Evolutionary conservation across 2,797 vertebrate genomes (phyloP).

Genomic region (Xyrichtys novacula): DNA sequence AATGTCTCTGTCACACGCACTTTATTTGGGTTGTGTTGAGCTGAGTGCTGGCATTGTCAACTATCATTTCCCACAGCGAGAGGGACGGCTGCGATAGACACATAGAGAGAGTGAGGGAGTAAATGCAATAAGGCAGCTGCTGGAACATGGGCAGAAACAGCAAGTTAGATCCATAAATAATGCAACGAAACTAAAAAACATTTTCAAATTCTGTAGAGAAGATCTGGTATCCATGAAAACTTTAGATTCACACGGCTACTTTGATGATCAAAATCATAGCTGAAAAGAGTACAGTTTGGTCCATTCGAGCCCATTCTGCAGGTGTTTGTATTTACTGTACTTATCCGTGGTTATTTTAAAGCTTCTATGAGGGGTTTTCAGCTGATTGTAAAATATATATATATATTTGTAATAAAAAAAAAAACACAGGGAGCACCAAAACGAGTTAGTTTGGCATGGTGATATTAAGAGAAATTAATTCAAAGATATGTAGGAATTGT

Average conservation of each 20-base stretch:
- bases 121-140: constrained; percentile 21
- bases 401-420: too few species aligned
- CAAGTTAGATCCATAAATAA: constrained; percentile 38
- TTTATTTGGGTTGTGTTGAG: constrained; percentile 71
- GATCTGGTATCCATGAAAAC: too few species aligned
- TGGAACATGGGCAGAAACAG: constrained; percentile 28
- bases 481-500: too few species aligned
- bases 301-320: neutral
- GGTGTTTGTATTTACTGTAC: neutral
- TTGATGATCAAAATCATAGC: constrained; percentile 2
- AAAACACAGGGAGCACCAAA: too few species aligned
- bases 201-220: constrained; percentile 26
- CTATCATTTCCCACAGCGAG: constrained; percentile 46
- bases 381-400: too few species aligned
- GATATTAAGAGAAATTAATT: too few species aligned
- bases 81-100: constrained; percentile 50
- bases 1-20: constrained; percentile 76
- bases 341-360: too few species aligned
- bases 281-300: neutral
- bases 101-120: neutral
- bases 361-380: too few species aligned
- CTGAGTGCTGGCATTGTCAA: constrained; percentile 77
- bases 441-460: too few species aligned
- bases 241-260: neutral
- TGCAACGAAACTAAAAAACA: constrained; percentile 12